Base-by-base conservation (phyloP, 2,888 invertebrate species). In the Clusia tigrina region DNA sequence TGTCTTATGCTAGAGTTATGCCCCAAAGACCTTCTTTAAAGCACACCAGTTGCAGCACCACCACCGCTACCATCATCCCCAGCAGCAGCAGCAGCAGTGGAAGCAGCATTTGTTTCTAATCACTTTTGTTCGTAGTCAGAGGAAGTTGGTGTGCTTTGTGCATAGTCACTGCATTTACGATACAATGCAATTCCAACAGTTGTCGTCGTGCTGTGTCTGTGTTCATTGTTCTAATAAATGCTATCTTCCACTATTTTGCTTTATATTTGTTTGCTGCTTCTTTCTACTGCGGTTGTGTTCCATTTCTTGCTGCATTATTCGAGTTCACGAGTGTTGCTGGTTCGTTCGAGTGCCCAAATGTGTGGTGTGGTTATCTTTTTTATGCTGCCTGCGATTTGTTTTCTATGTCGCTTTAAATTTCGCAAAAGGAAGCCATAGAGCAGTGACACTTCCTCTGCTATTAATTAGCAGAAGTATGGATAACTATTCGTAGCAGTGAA, bases 391-490 rank as follows among this genome's bases (percentile, higher is more conserved):
- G 48, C 20, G 2, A 5, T 20, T 2, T 48, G 2, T 6, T 18
- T 20, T 20, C 5, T 48, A 3, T 22, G 48, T 22, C 5, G 48
- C 20, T 48, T 15, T 48, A 48, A 48, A 48, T 20, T 48, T 48
- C 48, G 48, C 61, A 56, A 64, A 58, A 66, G 66, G 71, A 69
- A 63, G 61, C 71, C 71, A 68, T 71, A 71, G 67, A 67, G 62
- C 56, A 67, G 65, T 63, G 64, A 66, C 67, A 67, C 63, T 69
- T 66, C 64, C 69, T 69, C 60, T 65, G 67, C 69, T 67, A 66
- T 65, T 71, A 71, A 71, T 71, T 71, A 71, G 67, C 69, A 68
- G 69, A 71, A 60, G n/a, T 64, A 38, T 23, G 18, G 55, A 48
- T 48, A 48, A 18, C 18, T 22, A 18, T 22, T 20, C 5, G 5